A percentile compares a stretch with the other conserved stretches of the same genome.
Conservation (phyloP, 2,888 invertebrate species). For the Epinotia ramella region DNA sequence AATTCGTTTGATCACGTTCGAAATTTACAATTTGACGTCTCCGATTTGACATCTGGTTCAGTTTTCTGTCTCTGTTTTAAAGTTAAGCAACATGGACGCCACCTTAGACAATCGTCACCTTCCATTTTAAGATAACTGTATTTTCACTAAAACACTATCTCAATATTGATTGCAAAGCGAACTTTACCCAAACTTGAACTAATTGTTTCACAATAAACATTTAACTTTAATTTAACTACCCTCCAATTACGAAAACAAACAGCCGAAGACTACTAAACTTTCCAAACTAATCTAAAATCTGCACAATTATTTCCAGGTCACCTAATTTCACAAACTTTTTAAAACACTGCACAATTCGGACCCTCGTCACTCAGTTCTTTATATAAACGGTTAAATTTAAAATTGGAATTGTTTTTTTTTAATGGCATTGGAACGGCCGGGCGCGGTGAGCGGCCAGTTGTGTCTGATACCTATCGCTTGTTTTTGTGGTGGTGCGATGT, state of each 20-base stretch:
- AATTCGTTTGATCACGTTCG: background rate
- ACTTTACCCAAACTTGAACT: slow-evolving; percentile 1
- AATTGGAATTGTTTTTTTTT: slow-evolving; percentile 37
- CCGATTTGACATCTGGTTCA: too few species aligned
- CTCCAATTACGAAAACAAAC: slow-evolving; percentile 12
- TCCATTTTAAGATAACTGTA: background rate
- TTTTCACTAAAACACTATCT: background rate
- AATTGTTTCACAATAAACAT: slow-evolving; percentile 21
- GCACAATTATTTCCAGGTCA: background rate
- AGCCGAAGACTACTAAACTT: background rate
- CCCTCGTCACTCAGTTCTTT: slow-evolving; percentile 34
- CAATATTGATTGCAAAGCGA: background rate
- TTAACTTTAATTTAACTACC: slow-evolving; percentile 13
- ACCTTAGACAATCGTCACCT: background rate
- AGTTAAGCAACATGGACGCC: background rate
- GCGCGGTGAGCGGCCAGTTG: slow-evolving; percentile 39
- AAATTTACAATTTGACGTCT: background rate
- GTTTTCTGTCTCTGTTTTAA: background rate
- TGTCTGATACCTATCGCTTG: slow-evolving; percentile 41
- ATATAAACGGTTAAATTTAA: slow-evolving; percentile 15
- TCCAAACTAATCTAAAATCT: background rate
- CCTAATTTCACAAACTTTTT: background rate
- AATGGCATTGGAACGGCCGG: slow-evolving; percentile 32
- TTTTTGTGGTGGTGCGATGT: slow-evolving; percentile 19
- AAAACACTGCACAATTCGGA: slow-evolving; percentile 5